Conservation (phyloP, 2,888 invertebrate genomes). For the Coelopa pilipes region DNA sequence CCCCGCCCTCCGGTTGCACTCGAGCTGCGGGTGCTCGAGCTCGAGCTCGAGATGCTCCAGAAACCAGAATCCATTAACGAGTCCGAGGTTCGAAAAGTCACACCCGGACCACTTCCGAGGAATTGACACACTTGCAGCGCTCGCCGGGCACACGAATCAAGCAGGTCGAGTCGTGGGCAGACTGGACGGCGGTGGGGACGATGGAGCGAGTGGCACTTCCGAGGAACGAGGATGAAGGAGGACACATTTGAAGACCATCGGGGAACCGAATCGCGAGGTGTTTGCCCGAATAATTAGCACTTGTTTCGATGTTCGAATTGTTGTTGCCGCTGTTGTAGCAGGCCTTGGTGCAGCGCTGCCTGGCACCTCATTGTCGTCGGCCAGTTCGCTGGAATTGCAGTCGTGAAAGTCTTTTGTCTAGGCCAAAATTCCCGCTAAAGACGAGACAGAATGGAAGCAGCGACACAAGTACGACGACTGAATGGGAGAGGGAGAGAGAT, state of each 20-base stretch:
- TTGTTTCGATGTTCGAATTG: slow-evolving; percentile 5
- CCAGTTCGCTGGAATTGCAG: slow-evolving; percentile 22
- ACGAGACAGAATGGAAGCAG: background rate
- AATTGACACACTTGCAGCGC: slow-evolving; percentile 24
- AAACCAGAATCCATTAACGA: slow-evolving; percentile 30
- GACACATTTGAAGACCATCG: background rate
- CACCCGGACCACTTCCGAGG: slow-evolving; percentile 28
- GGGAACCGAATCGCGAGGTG: background rate
- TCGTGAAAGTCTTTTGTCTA: slow-evolving; percentile 12
- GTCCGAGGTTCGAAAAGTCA: slow-evolving; percentile 19
- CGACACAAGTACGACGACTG: background rate
- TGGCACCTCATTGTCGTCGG: slow-evolving; percentile 10
- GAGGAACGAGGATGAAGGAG: slow-evolving; percentile 12
- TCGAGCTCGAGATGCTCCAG: background rate
- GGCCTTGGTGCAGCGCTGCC: slow-evolving; percentile 11
- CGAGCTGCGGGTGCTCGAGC: too few relatives aligned
- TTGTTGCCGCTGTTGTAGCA: background rate
- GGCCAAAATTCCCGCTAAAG: background rate
- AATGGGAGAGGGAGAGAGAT: too few relatives aligned
- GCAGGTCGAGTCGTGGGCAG: too few relatives aligned
- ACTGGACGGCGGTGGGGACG: too few relatives aligned
- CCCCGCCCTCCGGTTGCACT: too few relatives aligned
- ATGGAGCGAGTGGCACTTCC: slow-evolving; percentile 11
- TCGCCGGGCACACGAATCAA: background rate
- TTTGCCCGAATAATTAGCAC: slow-evolving; percentile 23